Evolutionary conservation across 2,113 vertebrate genomes (phyloP).

Genomic region (Odocoileus hemionus): DNA sequence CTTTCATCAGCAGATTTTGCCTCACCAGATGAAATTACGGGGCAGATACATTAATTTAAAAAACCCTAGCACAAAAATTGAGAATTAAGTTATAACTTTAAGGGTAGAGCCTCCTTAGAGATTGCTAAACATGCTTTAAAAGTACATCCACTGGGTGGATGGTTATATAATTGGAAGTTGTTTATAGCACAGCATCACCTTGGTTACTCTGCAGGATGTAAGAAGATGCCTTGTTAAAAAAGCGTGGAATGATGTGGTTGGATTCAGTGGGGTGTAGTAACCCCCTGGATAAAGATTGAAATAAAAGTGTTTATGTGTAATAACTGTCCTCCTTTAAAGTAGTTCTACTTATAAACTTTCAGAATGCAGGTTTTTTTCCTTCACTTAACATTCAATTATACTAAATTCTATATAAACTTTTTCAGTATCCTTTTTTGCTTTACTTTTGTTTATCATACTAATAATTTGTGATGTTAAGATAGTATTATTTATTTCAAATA

Average conservation of each 20-base stretch:
- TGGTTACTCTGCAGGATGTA: neutral
- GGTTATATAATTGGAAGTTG: neutral
- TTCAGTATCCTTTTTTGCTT: neutral
- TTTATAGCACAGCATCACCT: neutral
- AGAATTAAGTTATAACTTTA: conserved; percentile 16
- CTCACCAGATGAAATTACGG: conserved; percentile 17
- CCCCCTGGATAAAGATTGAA: neutral
- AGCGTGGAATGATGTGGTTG: neutral
- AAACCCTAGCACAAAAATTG: neutral
- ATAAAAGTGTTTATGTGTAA: neutral
- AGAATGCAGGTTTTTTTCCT: neutral
- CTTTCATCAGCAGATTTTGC: conserved; percentile 38
- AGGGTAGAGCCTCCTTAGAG: neutral
- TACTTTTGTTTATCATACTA: neutral
- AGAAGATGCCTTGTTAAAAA: neutral
- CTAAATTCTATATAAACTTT: neutral
- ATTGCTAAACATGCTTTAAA: neutral
- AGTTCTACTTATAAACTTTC: neutral
- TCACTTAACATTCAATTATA: neutral
- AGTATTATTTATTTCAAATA: neutral
- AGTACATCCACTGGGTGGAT: neutral
- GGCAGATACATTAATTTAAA: neutral
- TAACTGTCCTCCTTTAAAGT: neutral
- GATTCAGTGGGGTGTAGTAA: neutral
- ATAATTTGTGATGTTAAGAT: neutral